A percentile compares a stretch with the other conserved stretches of the same genome.
Evolutionary conservation across 2,797 vertebrate species (phyloP).

Genomic region (Labeo calbasu): DNA sequence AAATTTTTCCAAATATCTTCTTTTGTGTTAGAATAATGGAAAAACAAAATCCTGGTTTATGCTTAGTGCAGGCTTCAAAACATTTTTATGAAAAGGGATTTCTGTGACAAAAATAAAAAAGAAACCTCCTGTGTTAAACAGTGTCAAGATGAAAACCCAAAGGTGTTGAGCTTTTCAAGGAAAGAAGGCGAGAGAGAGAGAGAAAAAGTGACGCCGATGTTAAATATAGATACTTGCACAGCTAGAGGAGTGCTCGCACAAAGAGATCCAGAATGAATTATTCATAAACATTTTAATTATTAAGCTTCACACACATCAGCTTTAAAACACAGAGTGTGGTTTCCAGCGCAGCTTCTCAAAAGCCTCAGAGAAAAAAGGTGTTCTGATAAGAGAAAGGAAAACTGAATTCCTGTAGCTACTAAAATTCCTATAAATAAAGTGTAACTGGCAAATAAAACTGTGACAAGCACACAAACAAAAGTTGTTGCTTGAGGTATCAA

Average conservation of each 20-base stretch:
- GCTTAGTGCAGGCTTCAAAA: slow-evolving; percentile 12
- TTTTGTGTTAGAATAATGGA: background rate
- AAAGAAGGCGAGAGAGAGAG: slow-evolving; percentile 11
- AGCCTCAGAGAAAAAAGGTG: slow-evolving; percentile 40
- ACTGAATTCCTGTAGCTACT: slow-evolving; percentile 2
- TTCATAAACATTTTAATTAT: slow-evolving; percentile 75
- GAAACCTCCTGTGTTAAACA: slow-evolving; percentile 26
- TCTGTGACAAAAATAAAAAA: slow-evolving; percentile 32
- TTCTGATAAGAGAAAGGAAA: slow-evolving; percentile 46
- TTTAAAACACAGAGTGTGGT: slow-evolving; percentile 56
- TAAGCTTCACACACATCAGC: slow-evolving; percentile 66
- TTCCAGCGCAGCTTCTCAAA: slow-evolving; percentile 52
- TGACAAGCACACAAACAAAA: background rate
- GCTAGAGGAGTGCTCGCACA: slow-evolving; percentile 58
- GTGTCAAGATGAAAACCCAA: slow-evolving; percentile 29
- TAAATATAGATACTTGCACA: slow-evolving; percentile 77
- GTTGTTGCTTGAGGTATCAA: slow-evolving; percentile 20
- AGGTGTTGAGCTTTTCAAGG: slow-evolving; percentile 27
- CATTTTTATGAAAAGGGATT: background rate
- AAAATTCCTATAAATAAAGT: slow-evolving; percentile 12
- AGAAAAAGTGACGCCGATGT: slow-evolving; percentile 56
- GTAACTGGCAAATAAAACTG: slow-evolving; percentile 22
- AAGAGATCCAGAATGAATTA: slow-evolving; percentile 75
- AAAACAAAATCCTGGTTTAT: background rate
- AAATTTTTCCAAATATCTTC: background rate